Base-by-base conservation (phyloP, 2,113 vertebrate species). In the Pimephales promelas region DNA sequence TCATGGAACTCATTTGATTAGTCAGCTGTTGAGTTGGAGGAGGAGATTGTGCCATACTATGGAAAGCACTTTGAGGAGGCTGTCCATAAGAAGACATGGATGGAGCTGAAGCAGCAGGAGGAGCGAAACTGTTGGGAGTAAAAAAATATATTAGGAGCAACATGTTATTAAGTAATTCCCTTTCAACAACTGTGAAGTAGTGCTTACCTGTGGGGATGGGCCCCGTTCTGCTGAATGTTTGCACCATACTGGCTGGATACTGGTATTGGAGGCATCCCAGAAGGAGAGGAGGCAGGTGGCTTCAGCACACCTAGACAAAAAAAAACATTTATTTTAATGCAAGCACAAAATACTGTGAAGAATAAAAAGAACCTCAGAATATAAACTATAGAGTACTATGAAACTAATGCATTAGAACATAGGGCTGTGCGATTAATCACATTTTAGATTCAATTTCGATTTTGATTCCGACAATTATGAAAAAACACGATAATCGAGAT, bases 1-100 rank as follows among this genome's bases (percentile, higher is more conserved):
- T 96, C 96, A 99, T 95, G 72, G 91, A 93, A 88, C 75, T 88
- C 89, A 99, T 95, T 88, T 98, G 96, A 90, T 91, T 94, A 57
- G 94, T 91, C 84, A 99, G 89, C 9, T 96, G 97, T 83, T 94
- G 88, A n/a, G 94, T 3, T 71, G 94, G 85, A 31, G 94, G 92
- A 1, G 92, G 81, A 6, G 92, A 88, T 40, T 77, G 77, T 40
- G 88, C 83, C 87, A 92, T 89, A 81, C 89, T 95, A 64, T 94
- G 91, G 82, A 94, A 96, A 14, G 91, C 66, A 0, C 88, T 54
- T 4, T 90, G 95, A 36, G 83, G 81, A 0, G 90, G 57, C 26
- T 92, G 93, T 28, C 91, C 87, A 84, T 93, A 95, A 0, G 93
- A 59, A 85, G 90, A 70, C 43, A 79, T 74, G 28, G 75, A 78